Evolutionary conservation across 2,888 invertebrate genomes (phyloP).

Genomic region (Boloria euphrosyne): DNA sequence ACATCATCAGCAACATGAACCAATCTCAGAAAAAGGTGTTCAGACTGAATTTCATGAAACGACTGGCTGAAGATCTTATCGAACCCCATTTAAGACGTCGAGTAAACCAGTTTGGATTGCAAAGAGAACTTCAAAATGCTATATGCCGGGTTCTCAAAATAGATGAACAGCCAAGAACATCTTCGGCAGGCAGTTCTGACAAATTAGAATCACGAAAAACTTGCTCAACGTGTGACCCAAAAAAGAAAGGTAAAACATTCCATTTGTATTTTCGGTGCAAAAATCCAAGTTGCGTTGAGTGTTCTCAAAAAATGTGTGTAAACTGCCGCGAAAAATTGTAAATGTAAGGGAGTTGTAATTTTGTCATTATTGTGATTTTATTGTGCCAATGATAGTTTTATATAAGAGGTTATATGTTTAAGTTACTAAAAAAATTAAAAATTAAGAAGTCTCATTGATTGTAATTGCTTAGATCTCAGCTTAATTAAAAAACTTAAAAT

Average conservation of each 20-base stretch:
- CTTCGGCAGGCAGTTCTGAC: slow-evolving; percentile 19
- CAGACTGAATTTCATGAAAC: slow-evolving; percentile 28
- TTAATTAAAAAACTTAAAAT: too few species aligned
- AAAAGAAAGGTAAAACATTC: slow-evolving; percentile 27
- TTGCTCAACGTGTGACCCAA: slow-evolving; percentile 29
- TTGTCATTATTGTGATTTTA: neutral
- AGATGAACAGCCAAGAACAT: slow-evolving; percentile 21
- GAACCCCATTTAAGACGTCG: slow-evolving; percentile 19
- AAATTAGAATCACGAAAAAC: slow-evolving; percentile 23
- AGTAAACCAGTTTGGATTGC: slow-evolving; percentile 18
- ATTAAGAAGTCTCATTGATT: slow-evolving; percentile 3
- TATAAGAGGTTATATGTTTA: slow-evolving; percentile 9
- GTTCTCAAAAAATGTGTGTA: slow-evolving; percentile 26
- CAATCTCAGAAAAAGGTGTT: slow-evolving; percentile 14
- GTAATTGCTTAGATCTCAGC: neutral
- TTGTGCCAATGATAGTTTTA: neutral
- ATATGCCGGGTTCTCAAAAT: slow-evolving; percentile 32
- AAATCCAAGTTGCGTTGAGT: slow-evolving; percentile 23
- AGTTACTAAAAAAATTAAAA: slow-evolving; percentile 7
- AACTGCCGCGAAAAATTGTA: slow-evolving; percentile 18
- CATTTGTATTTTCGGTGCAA: neutral
- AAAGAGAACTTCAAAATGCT: slow-evolving; percentile 25
- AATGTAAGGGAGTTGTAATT: slow-evolving; percentile 12
- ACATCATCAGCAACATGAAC: slow-evolving; percentile 19
- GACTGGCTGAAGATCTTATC: slow-evolving; percentile 27